These are phyloP conservation scores for Hyperoplus immaculatus DNA, from an alignment of 2,797 vertebrate genomes.

Conservation along the genomic window DNA sequence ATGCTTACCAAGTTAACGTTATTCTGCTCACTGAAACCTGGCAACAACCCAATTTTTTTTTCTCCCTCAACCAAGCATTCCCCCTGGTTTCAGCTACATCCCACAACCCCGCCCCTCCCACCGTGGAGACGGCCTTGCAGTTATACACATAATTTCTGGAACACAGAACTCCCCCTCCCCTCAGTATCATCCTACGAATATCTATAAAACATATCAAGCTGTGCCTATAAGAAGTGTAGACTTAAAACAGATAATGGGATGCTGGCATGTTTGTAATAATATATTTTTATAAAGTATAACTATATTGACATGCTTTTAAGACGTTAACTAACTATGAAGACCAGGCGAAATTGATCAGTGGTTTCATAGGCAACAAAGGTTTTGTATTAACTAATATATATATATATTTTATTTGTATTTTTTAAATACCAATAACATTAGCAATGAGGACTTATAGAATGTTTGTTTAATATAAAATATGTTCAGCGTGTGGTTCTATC, in stretches of 20 bases:
- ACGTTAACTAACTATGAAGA: neutral
- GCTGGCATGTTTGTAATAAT: neutral
- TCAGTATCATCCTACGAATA: too few species aligned
- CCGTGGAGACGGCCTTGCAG: too few species aligned
- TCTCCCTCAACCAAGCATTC: too few species aligned
- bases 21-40: neutral
- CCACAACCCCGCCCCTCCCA: too few species aligned
- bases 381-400: neutral
- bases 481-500: neutral
- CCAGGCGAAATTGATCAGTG: neutral
- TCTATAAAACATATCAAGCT: too few species aligned
- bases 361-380: neutral
- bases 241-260: neutral
- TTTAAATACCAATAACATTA: neutral
- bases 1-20: neutral
- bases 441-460: neutral
- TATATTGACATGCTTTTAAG: neutral
- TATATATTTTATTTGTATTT: too few species aligned
- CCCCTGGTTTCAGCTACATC: too few species aligned
- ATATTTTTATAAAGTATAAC: neutral
- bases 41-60: too few species aligned
- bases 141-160: too few species aligned
- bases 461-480: neutral
- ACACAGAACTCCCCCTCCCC: too few species aligned
- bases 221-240: neutral